Evolutionary conservation across 2,797 vertebrate species (phyloP).

Genomic region (Okamejei kenojei): DNA sequence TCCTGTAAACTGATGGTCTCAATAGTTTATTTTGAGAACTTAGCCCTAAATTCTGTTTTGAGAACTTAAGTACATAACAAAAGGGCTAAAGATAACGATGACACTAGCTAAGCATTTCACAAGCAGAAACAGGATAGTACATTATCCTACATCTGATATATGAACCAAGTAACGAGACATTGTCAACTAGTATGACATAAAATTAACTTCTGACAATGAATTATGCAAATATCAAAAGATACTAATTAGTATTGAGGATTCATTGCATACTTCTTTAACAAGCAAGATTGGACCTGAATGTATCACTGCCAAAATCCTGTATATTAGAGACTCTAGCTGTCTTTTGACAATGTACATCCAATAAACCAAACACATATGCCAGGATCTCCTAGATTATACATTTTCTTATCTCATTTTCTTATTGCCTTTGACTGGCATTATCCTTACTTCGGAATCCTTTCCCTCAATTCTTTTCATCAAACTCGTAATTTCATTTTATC

Average conservation of each 20-base stretch:
- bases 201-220: neutral
- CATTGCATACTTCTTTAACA: neutral
- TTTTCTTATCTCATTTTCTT: neutral
- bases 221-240: neutral
- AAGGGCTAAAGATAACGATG: neutral
- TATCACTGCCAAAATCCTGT: neutral
- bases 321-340: neutral
- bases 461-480: neutral
- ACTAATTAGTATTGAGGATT: neutral
- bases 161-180: neutral
- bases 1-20: too few species aligned
- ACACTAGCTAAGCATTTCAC: neutral
- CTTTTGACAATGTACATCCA: neutral
- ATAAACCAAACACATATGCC: neutral
- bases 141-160: neutral
- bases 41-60: neutral
- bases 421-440: neutral
- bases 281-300: neutral
- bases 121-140: neutral
- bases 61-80: neutral
- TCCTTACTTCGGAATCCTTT: neutral
- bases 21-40: neutral
- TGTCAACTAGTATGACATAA: neutral
- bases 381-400: neutral
- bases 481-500: neutral